Percentiles rank a stretch among this genome's conserved stretches.
Conservation (phyloP, 2,888 invertebrate species). For the Leptogaster cylindrica region DNA sequence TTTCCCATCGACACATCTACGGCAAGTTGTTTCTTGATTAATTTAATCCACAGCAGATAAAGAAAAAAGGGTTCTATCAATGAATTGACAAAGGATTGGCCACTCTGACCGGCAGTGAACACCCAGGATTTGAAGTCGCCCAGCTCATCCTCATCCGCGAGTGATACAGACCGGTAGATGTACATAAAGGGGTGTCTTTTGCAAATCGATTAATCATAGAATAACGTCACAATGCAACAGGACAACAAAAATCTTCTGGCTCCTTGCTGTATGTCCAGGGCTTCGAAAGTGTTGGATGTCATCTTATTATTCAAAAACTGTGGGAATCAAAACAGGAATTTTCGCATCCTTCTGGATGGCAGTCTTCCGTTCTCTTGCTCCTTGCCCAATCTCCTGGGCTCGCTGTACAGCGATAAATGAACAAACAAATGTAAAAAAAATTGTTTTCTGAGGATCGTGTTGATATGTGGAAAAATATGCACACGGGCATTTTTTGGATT, state of each 20-base stretch:
- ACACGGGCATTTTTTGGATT: constrained; percentile 16
- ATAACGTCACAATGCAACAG: constrained; percentile 46
- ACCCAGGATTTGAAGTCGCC: constrained; percentile 2
- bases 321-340: constrained; percentile 63
- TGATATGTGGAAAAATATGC: constrained; percentile 14
- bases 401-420: constrained; percentile 4
- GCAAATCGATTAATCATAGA: constrained; percentile 42
- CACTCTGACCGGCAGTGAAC: constrained; percentile 27
- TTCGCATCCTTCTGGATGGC: constrained; percentile 44
- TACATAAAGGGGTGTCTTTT: constrained; percentile 39
- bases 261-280: constrained; percentile 46
- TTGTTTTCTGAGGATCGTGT: constrained; percentile 11
- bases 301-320: constrained; percentile 61
- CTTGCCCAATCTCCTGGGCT: neutral
- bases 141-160: constrained; percentile 11
- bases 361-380: neutral
- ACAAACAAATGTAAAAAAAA: constrained; percentile 10
- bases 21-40: constrained; percentile 39
- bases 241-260: constrained; percentile 44
- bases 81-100: constrained; percentile 28
- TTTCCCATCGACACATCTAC: constrained; percentile 32
- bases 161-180: constrained; percentile 33
- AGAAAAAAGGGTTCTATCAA: constrained; percentile 32
- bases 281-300: constrained; percentile 62
- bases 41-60: constrained; percentile 31